Percentiles rank a stretch among this genome's conserved stretches.
phyloP scores from a whole-genome alignment of 2,113 vertebrate genomes.

The Neotragus pygmaeus region DNA sequence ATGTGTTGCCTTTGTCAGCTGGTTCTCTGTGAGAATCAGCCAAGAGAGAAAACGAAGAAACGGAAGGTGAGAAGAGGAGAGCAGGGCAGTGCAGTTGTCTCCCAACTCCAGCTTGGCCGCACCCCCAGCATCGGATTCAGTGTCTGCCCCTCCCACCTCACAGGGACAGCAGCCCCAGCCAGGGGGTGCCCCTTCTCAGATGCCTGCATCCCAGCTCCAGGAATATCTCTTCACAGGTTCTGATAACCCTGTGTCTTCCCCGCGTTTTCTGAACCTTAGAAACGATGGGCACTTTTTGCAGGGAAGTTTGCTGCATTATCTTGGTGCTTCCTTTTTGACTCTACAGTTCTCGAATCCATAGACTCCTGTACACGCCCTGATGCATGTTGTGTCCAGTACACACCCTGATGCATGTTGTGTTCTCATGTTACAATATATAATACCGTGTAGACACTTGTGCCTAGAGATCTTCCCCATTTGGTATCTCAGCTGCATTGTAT shows the following conservation, averaged over 20 bases:
- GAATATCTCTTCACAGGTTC: not conserved
- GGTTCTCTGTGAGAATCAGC: not conserved
- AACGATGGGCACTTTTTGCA: not conserved
- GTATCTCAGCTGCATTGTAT: not conserved
- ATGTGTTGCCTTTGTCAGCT: not conserved
- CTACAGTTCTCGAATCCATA: not conserved
- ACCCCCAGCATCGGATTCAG: not conserved
- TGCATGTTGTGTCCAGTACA: too few relatives aligned
- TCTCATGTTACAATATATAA: not conserved
- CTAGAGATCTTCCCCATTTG: not conserved
- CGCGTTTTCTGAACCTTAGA: not conserved
- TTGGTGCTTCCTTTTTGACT: not conserved
- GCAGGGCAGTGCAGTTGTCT: fast-evolving
- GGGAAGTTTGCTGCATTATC: not conserved
- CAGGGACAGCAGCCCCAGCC: not conserved
- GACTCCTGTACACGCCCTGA: too few relatives aligned
- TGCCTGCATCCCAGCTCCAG: not conserved
- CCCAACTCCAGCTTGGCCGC: fast-evolving
- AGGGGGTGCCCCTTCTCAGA: not conserved
- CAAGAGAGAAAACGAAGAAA: not conserved
- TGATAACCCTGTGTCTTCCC: not conserved
- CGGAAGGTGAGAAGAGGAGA: not conserved
- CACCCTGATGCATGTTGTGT: not conserved
- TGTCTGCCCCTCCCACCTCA: not conserved
- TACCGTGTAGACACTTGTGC: not conserved